These are phyloP conservation scores for Calameuta pallipes DNA, from an alignment of 2,888 invertebrate genomes.

Conservation along the genomic window DNA sequence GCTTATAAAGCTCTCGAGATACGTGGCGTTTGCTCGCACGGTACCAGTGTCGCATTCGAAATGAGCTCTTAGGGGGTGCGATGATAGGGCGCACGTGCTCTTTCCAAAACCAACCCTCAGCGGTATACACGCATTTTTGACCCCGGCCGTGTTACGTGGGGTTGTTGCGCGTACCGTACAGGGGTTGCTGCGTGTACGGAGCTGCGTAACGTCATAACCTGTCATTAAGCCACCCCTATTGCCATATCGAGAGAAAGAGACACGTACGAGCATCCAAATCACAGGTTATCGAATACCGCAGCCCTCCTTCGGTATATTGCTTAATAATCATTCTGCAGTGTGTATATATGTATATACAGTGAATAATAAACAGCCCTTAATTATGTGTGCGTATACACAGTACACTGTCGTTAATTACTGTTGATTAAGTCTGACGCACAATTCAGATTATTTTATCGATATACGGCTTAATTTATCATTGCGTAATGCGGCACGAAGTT, in stretches of 20 bases:
- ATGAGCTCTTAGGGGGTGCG: conserved; percentile 36
- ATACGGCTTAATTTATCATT: too few species aligned
- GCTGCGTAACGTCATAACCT: conserved; percentile 55
- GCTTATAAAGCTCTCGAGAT: conserved; percentile 12
- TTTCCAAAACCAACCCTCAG: conserved; percentile 23
- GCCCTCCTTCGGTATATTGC: background rate
- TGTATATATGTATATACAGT: too few species aligned
- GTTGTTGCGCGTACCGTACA: conserved; percentile 11
- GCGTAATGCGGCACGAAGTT: too few species aligned
- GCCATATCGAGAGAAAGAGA: conserved; percentile 22
- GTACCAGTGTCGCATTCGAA: conserved; percentile 17
- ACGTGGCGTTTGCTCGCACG: conserved; percentile 6
- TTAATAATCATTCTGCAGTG: background rate
- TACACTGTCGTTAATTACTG: too few species aligned
- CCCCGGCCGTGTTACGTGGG: background rate
- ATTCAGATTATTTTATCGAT: too few species aligned
- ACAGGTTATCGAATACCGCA: conserved; percentile 42
- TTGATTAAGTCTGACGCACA: too few species aligned
- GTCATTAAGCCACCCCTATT: conserved; percentile 57
- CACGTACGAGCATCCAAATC: conserved; percentile 45
- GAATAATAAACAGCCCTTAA: too few species aligned
- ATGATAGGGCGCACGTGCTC: conserved; percentile 48
- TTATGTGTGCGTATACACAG: too few species aligned
- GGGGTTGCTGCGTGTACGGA: conserved; percentile 34
- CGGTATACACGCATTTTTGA: conserved; percentile 12